A percentile compares a stretch with the other conserved stretches of the same genome.
These are phyloP conservation scores for Drosophila albomicans DNA, from an alignment of 1,140 invertebrate species.

Conservation along the genomic window DNA sequence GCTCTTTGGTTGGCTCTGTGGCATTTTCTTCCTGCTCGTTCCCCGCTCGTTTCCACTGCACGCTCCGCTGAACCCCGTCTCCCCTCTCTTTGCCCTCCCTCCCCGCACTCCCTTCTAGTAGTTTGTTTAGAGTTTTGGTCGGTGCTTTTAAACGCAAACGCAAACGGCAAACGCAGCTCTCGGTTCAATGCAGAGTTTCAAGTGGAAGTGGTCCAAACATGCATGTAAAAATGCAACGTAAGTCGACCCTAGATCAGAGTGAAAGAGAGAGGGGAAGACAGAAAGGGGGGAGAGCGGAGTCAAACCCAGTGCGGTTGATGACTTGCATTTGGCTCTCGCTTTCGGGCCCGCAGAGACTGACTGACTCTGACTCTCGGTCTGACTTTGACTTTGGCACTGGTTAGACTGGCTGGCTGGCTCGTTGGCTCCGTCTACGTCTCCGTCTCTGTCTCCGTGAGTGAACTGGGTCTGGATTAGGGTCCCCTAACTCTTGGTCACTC, in stretches of 20 bases:
- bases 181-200: conserved; percentile 40
- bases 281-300: conserved; percentile 18
- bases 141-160: conserved; percentile 69
- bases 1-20: conserved; percentile 68
- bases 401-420: conserved; percentile 69
- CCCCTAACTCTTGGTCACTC: not conserved
- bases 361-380: conserved; percentile 52
- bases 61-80: conserved; percentile 64
- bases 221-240: conserved; percentile 82
- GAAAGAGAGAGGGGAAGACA: not conserved
- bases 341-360: conserved; percentile 67
- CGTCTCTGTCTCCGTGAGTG: conserved; percentile 8
- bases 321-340: conserved; percentile 68
- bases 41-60: conserved; percentile 40
- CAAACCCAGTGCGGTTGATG: conserved; percentile 68
- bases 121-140: conserved; percentile 76
- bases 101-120: conserved; percentile 37
- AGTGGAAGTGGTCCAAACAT: conserved; percentile 65
- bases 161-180: conserved; percentile 38
- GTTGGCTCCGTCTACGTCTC: not conserved
- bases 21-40: conserved; percentile 72
- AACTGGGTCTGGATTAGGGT: conserved; percentile 40
- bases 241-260: conserved; percentile 53
- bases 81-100: not conserved
- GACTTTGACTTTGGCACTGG: conserved; percentile 54